Percentiles rank a stretch among this genome's conserved stretches.
Evolutionary conservation across 2,888 invertebrate species (phyloP).

Genomic region (Drosophila pegasa): DNA sequence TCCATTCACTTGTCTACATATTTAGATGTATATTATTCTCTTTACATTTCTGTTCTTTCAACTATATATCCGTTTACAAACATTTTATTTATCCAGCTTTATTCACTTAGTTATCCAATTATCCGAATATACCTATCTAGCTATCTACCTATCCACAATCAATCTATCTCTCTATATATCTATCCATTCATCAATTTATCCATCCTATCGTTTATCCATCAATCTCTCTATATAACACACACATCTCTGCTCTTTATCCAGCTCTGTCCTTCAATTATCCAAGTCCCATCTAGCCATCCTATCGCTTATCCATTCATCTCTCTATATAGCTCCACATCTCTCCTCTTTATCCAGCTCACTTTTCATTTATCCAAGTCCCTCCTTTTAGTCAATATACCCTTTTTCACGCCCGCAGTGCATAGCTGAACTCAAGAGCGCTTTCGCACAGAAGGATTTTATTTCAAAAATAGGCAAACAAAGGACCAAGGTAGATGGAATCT

Average conservation of each 20-base stretch:
- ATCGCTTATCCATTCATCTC: neutral
- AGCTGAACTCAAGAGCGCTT: slow-evolving; percentile 19
- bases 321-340: neutral
- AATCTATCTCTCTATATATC: too few relatives aligned
- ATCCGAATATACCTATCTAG: neutral
- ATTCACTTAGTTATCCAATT: neutral
- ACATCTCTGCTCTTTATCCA: too few relatives aligned
- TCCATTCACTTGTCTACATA: too few relatives aligned
- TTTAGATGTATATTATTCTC: too few relatives aligned
- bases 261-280: too few relatives aligned
- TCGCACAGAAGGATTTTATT: slow-evolving; percentile 31
- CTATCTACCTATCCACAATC: neutral
- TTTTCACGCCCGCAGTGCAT: accelerated
- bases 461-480: slow-evolving; percentile 40
- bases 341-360: neutral
- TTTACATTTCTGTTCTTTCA: too few relatives aligned
- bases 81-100: too few relatives aligned
- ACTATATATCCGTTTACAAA: neutral
- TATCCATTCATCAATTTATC: neutral
- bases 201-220: neutral
- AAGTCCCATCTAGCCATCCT: neutral
- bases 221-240: neutral
- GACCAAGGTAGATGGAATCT: slow-evolving; percentile 18
- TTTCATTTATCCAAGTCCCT: neutral
- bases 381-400: neutral